Conservation (phyloP, 2,797 vertebrate species). For the Alauda arvensis region DNA sequence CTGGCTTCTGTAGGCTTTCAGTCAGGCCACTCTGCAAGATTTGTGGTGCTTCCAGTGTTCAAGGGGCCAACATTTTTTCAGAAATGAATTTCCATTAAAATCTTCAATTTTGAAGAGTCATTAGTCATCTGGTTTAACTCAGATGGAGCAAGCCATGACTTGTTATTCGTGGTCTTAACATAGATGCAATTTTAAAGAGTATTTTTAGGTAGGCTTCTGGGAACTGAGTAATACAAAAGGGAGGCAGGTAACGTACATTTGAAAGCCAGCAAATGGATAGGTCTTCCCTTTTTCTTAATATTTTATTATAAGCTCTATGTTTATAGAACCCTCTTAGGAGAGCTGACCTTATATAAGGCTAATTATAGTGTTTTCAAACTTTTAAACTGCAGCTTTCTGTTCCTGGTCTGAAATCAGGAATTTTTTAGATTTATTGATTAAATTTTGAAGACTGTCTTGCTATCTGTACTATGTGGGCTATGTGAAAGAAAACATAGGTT, state of each 20-base stretch:
- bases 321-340: neutral
- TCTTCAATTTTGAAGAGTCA: neutral
- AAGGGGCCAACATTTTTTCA: neutral
- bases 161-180: neutral
- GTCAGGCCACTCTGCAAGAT: neutral
- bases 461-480: neutral
- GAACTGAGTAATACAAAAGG: neutral
- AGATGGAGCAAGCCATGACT: neutral
- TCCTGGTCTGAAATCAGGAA: neutral
- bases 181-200: neutral
- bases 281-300: neutral
- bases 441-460: neutral
- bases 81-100: constrained; percentile 20
- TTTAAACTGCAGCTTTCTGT: neutral
- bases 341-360: neutral
- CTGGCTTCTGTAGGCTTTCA: neutral
- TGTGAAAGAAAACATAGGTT: neutral
- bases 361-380: neutral
- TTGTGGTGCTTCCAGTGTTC: neutral
- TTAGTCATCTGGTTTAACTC: neutral
- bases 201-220: constrained; percentile 21
- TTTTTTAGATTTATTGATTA: neutral
- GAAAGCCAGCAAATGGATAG: neutral
- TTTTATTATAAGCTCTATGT: neutral
- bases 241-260: neutral